Conservation (phyloP, 1,140 invertebrate genomes). For the Geopemphigus sp. region DNA sequence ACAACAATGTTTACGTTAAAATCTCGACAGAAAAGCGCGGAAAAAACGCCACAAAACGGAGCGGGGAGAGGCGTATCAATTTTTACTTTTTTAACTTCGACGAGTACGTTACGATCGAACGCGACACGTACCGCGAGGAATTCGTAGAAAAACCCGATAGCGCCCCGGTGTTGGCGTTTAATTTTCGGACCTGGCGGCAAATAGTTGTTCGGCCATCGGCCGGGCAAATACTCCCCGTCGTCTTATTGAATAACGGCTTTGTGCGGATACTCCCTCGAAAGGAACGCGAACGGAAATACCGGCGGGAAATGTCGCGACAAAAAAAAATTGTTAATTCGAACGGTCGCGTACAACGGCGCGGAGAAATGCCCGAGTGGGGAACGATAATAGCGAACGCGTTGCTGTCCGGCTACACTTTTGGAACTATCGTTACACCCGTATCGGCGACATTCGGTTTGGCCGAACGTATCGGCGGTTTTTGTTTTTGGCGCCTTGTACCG, state of each 20-base stretch:
- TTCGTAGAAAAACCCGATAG: conserved; percentile 1
- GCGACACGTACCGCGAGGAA: not conserved
- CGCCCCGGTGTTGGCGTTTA: not conserved
- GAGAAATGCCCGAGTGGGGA: no score
- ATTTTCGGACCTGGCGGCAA: conserved; percentile 23
- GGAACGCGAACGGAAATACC: not conserved
- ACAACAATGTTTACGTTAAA: not conserved
- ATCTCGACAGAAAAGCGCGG: not conserved
- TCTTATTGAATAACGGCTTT: conserved; percentile 8
- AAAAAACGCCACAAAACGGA: not conserved
- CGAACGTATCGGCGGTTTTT: no score
- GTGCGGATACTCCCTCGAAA: not conserved
- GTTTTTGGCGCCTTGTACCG: no score
- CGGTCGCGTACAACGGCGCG: no score
- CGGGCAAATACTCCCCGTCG: not conserved
- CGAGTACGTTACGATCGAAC: not conserved
- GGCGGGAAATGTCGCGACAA: not conserved
- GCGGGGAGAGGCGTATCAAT: no score
- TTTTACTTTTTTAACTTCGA: no score
- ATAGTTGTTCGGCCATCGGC: conserved; percentile 3
- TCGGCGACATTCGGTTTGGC: no score
- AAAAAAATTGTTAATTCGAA: not conserved
- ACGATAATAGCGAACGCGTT: no score
- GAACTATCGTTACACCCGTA: no score
- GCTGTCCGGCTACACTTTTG: no score